Evolutionary conservation across 2,888 invertebrate species (phyloP), one percentile per base, ranked within the genome.

Genomic region (Lycocerus yunnanus): DNA sequence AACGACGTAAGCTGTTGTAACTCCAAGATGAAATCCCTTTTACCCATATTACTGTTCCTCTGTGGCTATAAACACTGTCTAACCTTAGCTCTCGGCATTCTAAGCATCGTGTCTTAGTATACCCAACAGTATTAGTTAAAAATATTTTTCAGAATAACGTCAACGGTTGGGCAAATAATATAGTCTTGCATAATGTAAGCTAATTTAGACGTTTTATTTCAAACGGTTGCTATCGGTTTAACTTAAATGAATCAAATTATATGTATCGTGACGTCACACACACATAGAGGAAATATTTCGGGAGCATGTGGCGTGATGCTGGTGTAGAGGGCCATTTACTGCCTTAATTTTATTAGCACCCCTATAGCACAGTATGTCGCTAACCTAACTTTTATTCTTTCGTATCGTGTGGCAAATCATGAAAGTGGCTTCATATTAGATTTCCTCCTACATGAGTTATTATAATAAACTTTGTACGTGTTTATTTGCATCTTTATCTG

Each of bases 291-390:
- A 74, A 77, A 73, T 69, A 77, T 79, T 76, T 68, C 61, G 81
- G 80, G 80, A 81, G 83, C 86, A 86, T 86, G 85, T 86, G 86
- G 84, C 84, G 82, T 83, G 83, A 85, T 85, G 83, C 82, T 81
- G 84, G 84, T 81, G 82, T 83, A 82, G 81, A 82, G 82, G 83
- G 84, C 85, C 85, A 86, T 86, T 86, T 85, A 84, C 84, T 82
- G 84, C 83, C 84, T 84, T 86, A 86, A 86, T 85, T 86, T 84
- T 85, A 86, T 86, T 86, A 85, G 81, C 84, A 82, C 85, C 85
- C 86, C 84, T 81, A 82, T 83, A 78, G 75, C 59, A 73, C 73
- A 76, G 76, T 73, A 76, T 76, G 76, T 76, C 76, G 66, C 76
- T 73, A 76, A 76, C 76, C 73, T 73, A 76, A 73, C 76, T 76